Base-by-base conservation (phyloP, 2,888 invertebrate genomes). In the Drosophila melanosoma region DNA sequence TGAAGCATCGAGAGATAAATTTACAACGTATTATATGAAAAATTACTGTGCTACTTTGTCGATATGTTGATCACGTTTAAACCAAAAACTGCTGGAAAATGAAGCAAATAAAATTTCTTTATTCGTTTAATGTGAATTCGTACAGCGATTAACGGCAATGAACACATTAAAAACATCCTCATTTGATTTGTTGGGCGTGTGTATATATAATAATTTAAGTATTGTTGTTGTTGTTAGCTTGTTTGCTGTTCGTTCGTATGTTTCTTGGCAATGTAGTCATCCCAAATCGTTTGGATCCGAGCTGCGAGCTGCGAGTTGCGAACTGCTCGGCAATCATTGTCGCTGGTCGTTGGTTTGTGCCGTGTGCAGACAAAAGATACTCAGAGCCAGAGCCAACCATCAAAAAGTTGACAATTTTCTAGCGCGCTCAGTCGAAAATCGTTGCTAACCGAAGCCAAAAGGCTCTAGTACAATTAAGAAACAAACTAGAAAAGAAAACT, bases 401-500 rank as follows among this genome's bases (percentile, higher is more conserved):
- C 67, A 69, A 71, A 78, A 73, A 71, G 78, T 76, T 87, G 82
- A 83, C 87, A 90, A 76, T 76, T 76, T 69, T 81, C 72, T 73
- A 76, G 79, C 79, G 82, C 89, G 87, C 77, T 90, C 87, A 87
- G 87, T 87, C 90, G 87, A 87, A 90, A 87, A 87, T 87, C 87
- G 87, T 87, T 87, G 87, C 90, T 90, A 90, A 87, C 84, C 87
- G 89, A 87, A 90, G 87, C 89, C 87, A 84, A 84, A 83, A 85
- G 85, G 81, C 83, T 85, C 69, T 79, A 89, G 72, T 90, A 81
- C 72, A 83, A 81, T 88, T 86, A 88, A 86, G 90, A 74, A 69
- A 75, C 15, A n/a, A 38, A 26, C 11, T 40, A 38, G 38, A n/a
- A 38, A 56, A 56, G 26, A 56, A 23, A 45, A 45, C 15, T 38